Base-by-base conservation (phyloP, 2,888 invertebrate species). In the Folsomia candida region DNA sequence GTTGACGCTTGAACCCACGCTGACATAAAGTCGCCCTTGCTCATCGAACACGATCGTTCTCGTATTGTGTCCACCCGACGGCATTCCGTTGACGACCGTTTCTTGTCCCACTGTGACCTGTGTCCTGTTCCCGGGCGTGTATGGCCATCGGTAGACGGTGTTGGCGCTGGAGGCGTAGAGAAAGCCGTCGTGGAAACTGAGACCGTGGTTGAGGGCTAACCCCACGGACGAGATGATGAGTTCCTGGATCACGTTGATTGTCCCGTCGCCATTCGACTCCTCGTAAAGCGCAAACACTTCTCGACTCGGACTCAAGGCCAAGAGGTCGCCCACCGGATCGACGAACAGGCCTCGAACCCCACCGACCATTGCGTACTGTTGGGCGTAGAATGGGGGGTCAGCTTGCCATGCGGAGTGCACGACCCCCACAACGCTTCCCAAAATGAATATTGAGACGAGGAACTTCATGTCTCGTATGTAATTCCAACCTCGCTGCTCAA, bases 131-230 rank as follows among this genome's bases (percentile, higher is more conserved):
- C 77, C 79, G 2, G 77, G 61, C 18, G n/a, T 60, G 67, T 79
- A 79, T 9, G 74, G 72, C 77, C 77, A 77, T 2, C 79, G 65
- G 47, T 47, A 47, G n/a, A 79, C 75, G 2, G 54, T 61, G 2
- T 70, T 54, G 4, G 63, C 6, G 51, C 67, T 68, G 25, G 76
- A 76, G 6, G 77, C 77, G 58, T 79, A 79, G 20, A 79, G 28
- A 28, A 26, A 79, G 0, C 73, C 74, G 3, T 59, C 11, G 4
- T 59, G 47, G 51, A 65, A 72, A 0, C 71, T 68, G 20, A 79
- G 24, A 3, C 76, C 77, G 47, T 79, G 79, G 28, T 71, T 77
- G 2, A 72, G 54, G n/a, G n/a, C n/a, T n/a, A n/a, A n/a, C n/a
- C n/a, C n/a, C 1, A 58, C 26, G 20, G 25, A 66, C 29, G 63